Conservation (phyloP, 2,797 vertebrate genomes). For the Yasuhikotakia modesta region DNA sequence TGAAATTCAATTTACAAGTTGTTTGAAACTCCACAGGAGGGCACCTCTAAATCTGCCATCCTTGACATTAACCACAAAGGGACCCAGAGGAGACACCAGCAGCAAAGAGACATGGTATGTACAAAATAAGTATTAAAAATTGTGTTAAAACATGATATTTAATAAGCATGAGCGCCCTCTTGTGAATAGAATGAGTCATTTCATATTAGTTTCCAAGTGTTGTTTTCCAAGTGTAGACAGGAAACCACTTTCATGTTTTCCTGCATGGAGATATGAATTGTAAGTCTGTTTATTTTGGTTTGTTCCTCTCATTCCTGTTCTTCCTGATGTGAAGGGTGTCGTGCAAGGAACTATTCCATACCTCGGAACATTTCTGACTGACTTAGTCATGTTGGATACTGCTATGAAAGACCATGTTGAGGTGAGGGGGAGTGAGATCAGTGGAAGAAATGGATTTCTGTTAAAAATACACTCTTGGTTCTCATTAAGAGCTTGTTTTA, state of each 20-base stretch:
- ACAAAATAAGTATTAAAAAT: slow-evolving; percentile 49
- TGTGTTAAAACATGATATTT: background rate
- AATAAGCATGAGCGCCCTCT: slow-evolving; percentile 46
- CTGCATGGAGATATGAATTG: background rate
- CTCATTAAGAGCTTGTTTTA: background rate
- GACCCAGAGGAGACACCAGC: slow-evolving; percentile 89
- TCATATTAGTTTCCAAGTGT: background rate
- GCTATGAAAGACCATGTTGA: slow-evolving; percentile 96
- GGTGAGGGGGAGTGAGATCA: slow-evolving; percentile 68
- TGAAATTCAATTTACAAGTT: background rate
- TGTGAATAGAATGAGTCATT: slow-evolving; percentile 31
- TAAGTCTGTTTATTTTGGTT: background rate
- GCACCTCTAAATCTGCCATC: slow-evolving; percentile 95
- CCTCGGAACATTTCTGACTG: slow-evolving; percentile 93
- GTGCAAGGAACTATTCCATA: slow-evolving; percentile 97
- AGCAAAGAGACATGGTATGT: slow-evolving; percentile 88
- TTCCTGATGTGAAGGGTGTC: slow-evolving; percentile 77
- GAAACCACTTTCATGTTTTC: background rate
- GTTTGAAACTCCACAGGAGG: slow-evolving; percentile 78
- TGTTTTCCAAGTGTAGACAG: background rate
- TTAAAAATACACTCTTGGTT: background rate
- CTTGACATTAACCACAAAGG: slow-evolving; percentile 93
- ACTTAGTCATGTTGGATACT: slow-evolving; percentile 97
- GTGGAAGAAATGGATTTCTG: background rate
- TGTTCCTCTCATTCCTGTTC: background rate